Evolutionary conservation across 2,888 invertebrate genomes (phyloP), one percentile per base, ranked within the genome.

Genomic region (Rhamphomyia laevipes): DNA sequence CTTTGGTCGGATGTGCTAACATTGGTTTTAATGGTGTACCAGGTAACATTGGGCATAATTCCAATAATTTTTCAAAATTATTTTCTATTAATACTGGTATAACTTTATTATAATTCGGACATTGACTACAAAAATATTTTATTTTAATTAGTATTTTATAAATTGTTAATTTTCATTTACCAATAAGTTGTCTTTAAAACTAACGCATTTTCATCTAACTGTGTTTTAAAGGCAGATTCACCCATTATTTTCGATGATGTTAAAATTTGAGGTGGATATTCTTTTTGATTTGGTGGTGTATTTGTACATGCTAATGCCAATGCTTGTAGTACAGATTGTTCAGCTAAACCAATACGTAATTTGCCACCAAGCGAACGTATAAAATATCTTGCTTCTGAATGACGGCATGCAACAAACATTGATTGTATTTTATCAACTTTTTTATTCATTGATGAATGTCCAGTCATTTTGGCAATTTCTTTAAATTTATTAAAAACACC

Each of bases 1-100:
- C 95, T 67, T 87, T 90, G 0, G 97, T 94, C 4, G 99, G 97
- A 46, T 97, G 96, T 0, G 99, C 99, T 62, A 99, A 75, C 99
- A 99, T 99, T 1, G 99, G 99, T 67, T 95, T 92, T 55, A 99
- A 75, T 12, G 99, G 99, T 57, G 95, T 79, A 45, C 94, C 94
- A 12, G 94, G 93, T 18, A 86, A 81, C 49, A 97, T 77, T 60
- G 84, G 84, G 68, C 97, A 97, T 61, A 82, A 78, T 33, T 77
- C 72, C 0, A 87, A 84, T 48, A 99, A 73, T 33, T 78, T 79
- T 10, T 74, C 69, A 7, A 89, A 75, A 1, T 95, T 95, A 58
- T 86, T 77, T 60, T 78, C 68, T 51, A 96, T 67, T 42, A 97
- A 67, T 11, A 82, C 82, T 0, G 86, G 82, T 48, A 97, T 74